Conservation (phyloP, 2,888 invertebrate genomes). For the Cephus spinipes region DNA sequence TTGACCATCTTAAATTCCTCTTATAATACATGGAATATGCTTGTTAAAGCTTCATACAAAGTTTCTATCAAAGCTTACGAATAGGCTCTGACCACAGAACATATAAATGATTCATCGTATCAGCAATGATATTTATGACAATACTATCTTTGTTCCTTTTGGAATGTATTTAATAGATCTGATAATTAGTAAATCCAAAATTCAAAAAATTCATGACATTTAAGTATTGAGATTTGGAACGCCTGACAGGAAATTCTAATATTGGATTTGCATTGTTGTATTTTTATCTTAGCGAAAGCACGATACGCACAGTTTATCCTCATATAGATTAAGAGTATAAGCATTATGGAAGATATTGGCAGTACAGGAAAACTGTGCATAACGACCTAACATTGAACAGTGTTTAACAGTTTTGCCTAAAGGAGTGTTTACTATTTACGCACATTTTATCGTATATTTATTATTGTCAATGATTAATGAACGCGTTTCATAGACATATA, state of each 20-base stretch:
- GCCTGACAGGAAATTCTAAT: not conserved
- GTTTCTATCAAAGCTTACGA: constrained; percentile 13
- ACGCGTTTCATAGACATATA: not conserved
- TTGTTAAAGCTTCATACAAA: constrained; percentile 19
- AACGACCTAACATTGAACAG: not conserved
- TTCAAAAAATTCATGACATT: not conserved
- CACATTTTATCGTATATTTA: not conserved
- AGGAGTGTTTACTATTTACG: not conserved
- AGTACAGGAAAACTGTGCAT: not conserved
- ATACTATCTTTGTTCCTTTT: not conserved
- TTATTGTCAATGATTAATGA: not conserved
- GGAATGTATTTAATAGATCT: not conserved
- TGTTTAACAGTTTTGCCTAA: not conserved
- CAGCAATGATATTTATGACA: not conserved
- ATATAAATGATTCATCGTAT: not conserved
- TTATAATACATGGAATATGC: constrained; percentile 15
- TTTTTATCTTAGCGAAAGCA: not conserved
- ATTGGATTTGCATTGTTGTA: not conserved
- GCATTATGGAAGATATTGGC: not conserved
- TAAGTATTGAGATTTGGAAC: not conserved
- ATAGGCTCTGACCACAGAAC: not conserved
- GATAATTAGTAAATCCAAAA: not conserved
- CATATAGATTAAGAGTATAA: not conserved
- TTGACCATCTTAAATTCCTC: constrained; percentile 18
- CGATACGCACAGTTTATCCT: constrained; percentile 1